Percentiles rank a stretch among this genome's conserved stretches.
Conservation (phyloP, 1,140 invertebrate genomes). For the Megathymus violae region DNA sequence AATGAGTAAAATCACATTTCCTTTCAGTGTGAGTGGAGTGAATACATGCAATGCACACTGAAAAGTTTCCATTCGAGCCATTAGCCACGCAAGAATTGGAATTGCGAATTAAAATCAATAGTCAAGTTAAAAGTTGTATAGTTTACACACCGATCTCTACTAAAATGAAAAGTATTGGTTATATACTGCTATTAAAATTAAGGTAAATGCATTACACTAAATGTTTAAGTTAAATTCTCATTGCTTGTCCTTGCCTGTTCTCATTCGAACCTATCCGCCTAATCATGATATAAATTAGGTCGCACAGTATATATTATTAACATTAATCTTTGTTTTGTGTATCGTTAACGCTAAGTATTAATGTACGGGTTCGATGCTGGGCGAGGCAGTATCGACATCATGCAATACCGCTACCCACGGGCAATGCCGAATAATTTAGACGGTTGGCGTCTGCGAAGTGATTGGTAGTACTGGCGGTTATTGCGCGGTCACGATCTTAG, state of each 20-base stretch:
- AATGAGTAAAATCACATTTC: too few species aligned
- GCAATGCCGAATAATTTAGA: constrained; percentile 10
- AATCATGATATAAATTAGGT: background rate
- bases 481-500: constrained; percentile 7
- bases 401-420: background rate
- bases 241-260: background rate
- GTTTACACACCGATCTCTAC: too few species aligned
- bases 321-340: background rate
- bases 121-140: too few species aligned
- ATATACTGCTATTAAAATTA: too few species aligned
- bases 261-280: background rate
- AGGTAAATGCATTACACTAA: too few species aligned
- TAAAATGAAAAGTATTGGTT: too few species aligned
- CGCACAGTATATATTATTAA: background rate
- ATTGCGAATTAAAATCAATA: too few species aligned
- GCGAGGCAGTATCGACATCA: background rate
- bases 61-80: too few species aligned
- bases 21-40: too few species aligned
- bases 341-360: background rate
- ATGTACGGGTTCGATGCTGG: constrained; percentile 5
- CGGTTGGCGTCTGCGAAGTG: background rate
- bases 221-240: background rate
- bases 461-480: constrained; percentile 9
- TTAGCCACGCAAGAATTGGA: too few species aligned
- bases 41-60: too few species aligned